Percentiles rank a stretch among this genome's conserved stretches.
Evolutionary conservation across 2,113 vertebrate species (phyloP).

Genomic region (Gymnorhina tibicen): DNA sequence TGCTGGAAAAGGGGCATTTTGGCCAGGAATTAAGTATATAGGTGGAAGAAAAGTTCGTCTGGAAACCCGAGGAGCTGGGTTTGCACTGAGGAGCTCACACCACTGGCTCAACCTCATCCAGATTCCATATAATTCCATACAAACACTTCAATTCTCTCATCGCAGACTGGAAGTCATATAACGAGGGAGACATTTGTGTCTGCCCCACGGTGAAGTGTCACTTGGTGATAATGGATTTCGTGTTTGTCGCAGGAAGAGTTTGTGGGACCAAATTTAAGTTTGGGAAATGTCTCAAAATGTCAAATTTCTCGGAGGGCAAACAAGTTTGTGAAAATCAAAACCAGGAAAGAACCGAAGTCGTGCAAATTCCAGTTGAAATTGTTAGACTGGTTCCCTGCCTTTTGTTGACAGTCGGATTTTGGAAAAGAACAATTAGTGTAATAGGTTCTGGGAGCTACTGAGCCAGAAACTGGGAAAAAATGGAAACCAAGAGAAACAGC

Average conservation of each 20-base stretch:
- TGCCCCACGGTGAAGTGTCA: background rate
- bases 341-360: background rate
- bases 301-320: background rate
- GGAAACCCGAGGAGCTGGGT: background rate
- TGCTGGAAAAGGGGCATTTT: background rate
- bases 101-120: background rate
- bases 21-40: background rate
- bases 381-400: conserved; percentile 8
- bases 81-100: background rate
- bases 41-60: background rate
- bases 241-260: background rate
- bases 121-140: background rate
- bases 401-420: conserved; percentile 30
- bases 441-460: conserved; percentile 39
- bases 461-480: conserved; percentile 51
- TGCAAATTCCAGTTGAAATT: conserved; percentile 12
- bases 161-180: background rate
- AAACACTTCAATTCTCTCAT: background rate
- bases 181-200: background rate
- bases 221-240: background rate
- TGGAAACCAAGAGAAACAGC: conserved; percentile 49
- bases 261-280: background rate
- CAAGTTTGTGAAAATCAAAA: background rate
- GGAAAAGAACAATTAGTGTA: conserved; percentile 48
- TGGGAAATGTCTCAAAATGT: conserved; percentile 1